Evolutionary conservation across 2,797 vertebrate species (phyloP).

Genomic region (Distichodus sexfasciatus): DNA sequence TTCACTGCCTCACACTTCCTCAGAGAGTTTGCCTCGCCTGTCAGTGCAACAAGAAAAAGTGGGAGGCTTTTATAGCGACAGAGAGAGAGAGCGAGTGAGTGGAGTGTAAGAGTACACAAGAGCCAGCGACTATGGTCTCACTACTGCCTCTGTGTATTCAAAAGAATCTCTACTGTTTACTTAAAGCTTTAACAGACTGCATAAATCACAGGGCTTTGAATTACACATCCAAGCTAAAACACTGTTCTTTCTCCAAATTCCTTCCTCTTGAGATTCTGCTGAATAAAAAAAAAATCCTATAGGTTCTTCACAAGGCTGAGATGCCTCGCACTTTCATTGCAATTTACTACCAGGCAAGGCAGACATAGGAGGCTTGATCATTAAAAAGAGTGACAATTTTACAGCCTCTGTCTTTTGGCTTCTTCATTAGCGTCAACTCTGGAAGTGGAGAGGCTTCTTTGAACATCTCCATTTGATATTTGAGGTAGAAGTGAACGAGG

Average conservation of each 20-base stretch:
- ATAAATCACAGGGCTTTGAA: conserved; percentile 29
- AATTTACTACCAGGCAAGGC: conserved; percentile 3
- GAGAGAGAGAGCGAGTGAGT: conserved; percentile 5
- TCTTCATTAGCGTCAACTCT: conserved; percentile 56
- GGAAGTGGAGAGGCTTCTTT: conserved; percentile 53
- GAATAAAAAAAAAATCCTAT: not conserved
- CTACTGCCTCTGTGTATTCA: conserved; percentile 27
- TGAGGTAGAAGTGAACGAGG: conserved; percentile 63
- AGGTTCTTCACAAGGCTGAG: conserved; percentile 8
- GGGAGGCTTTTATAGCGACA: conserved; percentile 23
- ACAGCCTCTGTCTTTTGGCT: conserved; percentile 18
- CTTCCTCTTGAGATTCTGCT: conserved; percentile 12
- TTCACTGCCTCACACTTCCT: conserved; percentile 8
- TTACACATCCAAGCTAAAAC: conserved; percentile 24
- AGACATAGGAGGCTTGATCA: conserved; percentile 35
- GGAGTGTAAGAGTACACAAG: conserved; percentile 34
- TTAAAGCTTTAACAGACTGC: conserved; percentile 23
- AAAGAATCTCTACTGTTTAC: conserved; percentile 28
- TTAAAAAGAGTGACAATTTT: conserved; percentile 36
- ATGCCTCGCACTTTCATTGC: conserved; percentile 16
- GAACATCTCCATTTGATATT: conserved; percentile 69
- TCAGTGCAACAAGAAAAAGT: conserved; percentile 11
- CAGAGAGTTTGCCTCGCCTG: conserved; percentile 5
- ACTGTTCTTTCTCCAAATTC: not conserved
- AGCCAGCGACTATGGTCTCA: conserved; percentile 20